A percentile compares a stretch with the other conserved stretches of the same genome.
Evolutionary conservation across 2,113 vertebrate genomes (phyloP).

Genomic region (Australoheros scitulus): DNA sequence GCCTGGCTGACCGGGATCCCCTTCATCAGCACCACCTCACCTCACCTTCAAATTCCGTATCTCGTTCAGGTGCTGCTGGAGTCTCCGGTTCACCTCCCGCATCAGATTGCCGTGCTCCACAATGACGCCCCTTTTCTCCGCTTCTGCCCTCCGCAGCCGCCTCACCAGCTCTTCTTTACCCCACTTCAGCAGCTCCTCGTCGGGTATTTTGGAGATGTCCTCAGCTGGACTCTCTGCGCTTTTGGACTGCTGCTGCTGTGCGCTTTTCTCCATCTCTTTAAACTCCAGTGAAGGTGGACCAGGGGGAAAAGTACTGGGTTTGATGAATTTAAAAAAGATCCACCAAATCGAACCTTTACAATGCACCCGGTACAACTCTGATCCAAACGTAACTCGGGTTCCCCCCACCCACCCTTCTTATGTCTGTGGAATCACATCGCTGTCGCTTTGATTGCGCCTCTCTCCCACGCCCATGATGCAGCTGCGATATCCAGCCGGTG

Average conservation of each 20-base stretch:
- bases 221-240: constrained; percentile 76
- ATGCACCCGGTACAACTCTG: constrained; percentile 26
- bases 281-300: constrained; percentile 19
- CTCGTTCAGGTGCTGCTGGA: constrained; percentile 95
- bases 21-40: not conserved
- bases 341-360: constrained; percentile 14
- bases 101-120: constrained; percentile 97
- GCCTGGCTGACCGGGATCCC: not conserved
- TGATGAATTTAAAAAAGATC: constrained; percentile 20
- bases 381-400: constrained; percentile 29
- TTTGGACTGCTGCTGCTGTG: constrained; percentile 56
- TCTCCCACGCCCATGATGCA: constrained; percentile 54
- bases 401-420: constrained; percentile 16
- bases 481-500: constrained; percentile 16
- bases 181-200: constrained; percentile 93
- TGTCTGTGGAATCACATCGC: constrained; percentile 38
- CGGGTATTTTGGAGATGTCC: constrained; percentile 90
- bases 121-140: constrained; percentile 96
- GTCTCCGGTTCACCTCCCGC: constrained; percentile 95
- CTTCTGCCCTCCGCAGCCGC: constrained; percentile 89
- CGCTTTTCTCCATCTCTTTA: constrained; percentile 71
- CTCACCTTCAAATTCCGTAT: constrained; percentile 95
- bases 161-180: constrained; percentile 93
- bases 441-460: constrained; percentile 17
- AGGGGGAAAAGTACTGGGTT: constrained; percentile 16